A percentile compares a stretch with the other conserved stretches of the same genome.
These are phyloP conservation scores for Leucopsar rothschildi DNA, from an alignment of 2,113 vertebrate species.

Conservation along the genomic window DNA sequence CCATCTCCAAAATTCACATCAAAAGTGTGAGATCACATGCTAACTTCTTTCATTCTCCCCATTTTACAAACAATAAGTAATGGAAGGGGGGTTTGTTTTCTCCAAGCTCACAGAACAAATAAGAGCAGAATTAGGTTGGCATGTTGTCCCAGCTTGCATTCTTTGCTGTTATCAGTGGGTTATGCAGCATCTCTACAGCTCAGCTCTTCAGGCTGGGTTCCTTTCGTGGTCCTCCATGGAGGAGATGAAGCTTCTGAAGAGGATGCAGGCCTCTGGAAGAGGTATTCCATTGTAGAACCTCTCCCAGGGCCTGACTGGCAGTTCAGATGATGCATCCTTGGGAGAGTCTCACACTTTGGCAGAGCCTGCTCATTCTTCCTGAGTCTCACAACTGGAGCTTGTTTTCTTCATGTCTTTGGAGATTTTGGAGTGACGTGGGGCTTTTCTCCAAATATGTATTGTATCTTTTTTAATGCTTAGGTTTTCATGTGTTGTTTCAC, in stretches of 20 bases:
- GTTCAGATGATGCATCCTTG: background rate
- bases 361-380: background rate
- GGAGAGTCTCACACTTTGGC: background rate
- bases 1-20: background rate
- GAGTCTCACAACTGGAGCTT: background rate
- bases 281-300: background rate
- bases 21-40: background rate
- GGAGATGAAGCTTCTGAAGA: background rate
- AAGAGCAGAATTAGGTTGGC: background rate
- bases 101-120: background rate
- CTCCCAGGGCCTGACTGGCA: background rate
- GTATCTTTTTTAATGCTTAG: background rate
- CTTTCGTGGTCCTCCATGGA: background rate
- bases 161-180: background rate
- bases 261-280: background rate
- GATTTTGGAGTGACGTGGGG: background rate
- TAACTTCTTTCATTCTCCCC: background rate
- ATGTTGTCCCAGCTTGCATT: accelerated
- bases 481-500: background rate
- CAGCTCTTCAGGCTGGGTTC: background rate
- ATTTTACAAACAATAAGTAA: background rate
- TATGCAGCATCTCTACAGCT: background rate
- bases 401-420: background rate
- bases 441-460: background rate
- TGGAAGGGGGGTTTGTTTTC: background rate